phyloP scores from a whole-genome alignment of 1,140 invertebrate genomes.

The Lamellibrachia luymesi region DNA sequence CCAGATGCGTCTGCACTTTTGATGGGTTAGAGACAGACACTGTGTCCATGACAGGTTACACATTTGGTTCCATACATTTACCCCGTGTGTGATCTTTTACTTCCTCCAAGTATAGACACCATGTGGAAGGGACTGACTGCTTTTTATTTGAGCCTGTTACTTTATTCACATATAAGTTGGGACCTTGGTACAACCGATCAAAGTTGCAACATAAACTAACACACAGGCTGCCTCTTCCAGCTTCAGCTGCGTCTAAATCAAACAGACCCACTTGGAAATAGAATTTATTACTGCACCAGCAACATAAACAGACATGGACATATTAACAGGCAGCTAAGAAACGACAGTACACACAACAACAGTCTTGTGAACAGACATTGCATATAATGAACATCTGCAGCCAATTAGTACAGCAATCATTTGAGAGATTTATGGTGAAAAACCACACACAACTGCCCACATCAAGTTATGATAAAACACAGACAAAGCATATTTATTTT shows the following conservation, averaged over 20 bases:
- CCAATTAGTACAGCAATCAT: not conserved
- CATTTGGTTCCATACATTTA: not conserved
- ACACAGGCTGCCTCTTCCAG: not conserved
- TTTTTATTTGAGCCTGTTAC: not conserved
- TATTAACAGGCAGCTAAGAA: not conserved
- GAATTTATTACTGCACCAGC: not conserved
- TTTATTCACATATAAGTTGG: not conserved
- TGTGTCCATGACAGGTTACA: not conserved
- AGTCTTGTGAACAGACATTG: not conserved
- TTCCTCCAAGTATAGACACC: not conserved
- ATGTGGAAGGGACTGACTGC: not conserved
- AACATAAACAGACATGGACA: not conserved
- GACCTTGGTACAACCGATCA: not conserved
- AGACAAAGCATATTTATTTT: not conserved
- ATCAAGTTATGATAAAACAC: not conserved
- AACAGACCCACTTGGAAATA: not conserved
- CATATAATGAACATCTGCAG: not conserved
- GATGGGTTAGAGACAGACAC: not conserved
- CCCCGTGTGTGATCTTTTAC: not conserved
- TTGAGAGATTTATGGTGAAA: not conserved
- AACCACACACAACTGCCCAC: not conserved
- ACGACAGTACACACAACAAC: not conserved
- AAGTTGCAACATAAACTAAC: not conserved
- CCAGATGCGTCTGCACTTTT: not conserved
- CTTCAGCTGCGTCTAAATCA: not conserved